Evolutionary conservation across 1,140 invertebrate species (phyloP).

Genomic region (Euschistus heros): DNA sequence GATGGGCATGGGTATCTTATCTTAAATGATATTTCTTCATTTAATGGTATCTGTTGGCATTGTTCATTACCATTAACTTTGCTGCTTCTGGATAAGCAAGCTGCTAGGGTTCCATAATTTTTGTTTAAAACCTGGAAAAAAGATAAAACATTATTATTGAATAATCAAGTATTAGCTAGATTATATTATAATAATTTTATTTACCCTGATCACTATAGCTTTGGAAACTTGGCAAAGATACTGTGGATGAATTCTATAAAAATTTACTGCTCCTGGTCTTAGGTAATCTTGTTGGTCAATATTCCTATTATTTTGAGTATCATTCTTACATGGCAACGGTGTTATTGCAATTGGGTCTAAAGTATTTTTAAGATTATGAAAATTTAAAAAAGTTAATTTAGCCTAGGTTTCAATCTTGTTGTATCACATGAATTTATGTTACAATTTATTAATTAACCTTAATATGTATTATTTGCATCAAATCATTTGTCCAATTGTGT

Average conservation of each 20-base stretch:
- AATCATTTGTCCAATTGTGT: too few relatives aligned
- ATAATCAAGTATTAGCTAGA: too few relatives aligned
- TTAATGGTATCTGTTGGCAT: background rate
- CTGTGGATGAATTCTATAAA: slow-evolving; percentile 6
- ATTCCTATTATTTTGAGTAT: background rate
- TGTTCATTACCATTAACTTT: background rate
- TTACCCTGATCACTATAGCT: too few relatives aligned
- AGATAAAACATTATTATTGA: too few relatives aligned
- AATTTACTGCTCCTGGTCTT: background rate
- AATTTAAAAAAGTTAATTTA: too few relatives aligned
- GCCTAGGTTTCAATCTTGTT: too few relatives aligned
- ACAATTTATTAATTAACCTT: too few relatives aligned
- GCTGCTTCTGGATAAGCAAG: background rate
- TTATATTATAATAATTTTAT: too few relatives aligned
- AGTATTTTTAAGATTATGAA: background rate
- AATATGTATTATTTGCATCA: too few relatives aligned
- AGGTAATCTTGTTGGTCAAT: background rate
- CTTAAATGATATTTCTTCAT: background rate
- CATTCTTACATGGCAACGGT: background rate
- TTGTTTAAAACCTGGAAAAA: background rate
- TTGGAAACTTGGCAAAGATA: background rate
- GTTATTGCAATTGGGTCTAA: background rate
- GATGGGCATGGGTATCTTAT: slow-evolving; percentile 8
- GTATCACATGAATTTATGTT: too few relatives aligned
- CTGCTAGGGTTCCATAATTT: background rate